A percentile compares a stretch with the other conserved stretches of the same genome.
Conservation (phyloP, 2,113 vertebrate species). For the Urocolius indicus region DNA sequence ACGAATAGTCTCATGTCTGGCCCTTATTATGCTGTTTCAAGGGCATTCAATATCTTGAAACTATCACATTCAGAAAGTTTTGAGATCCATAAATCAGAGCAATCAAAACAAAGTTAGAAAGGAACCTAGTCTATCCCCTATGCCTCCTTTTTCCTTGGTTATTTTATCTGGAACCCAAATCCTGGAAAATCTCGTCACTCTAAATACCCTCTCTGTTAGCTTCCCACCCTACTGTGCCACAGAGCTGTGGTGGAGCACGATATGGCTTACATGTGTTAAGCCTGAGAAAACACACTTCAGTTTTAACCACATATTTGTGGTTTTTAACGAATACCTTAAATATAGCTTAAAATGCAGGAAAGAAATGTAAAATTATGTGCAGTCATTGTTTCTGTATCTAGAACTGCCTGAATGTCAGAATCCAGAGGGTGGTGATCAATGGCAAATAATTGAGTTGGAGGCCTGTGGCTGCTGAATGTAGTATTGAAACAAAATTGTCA, state of each 20-base stretch:
- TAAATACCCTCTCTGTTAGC: neutral
- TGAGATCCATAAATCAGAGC: neutral
- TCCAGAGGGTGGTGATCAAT: too few relatives aligned
- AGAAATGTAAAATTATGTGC: neutral
- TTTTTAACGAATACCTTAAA: too few relatives aligned
- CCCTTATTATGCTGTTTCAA: neutral
- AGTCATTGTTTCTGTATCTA: neutral
- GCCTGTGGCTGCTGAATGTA: neutral
- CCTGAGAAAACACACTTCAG: neutral
- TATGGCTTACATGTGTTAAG: neutral
- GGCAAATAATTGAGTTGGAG: too few relatives aligned
- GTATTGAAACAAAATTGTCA: neutral
- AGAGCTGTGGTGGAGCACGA: neutral
- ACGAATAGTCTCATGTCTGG: neutral
- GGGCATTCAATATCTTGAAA: neutral
- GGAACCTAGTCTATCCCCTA: fast-evolving
- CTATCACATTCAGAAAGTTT: neutral
- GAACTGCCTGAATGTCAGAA: too few relatives aligned
- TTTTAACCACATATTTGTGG: neutral
- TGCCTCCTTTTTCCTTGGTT: neutral
- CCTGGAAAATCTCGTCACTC: neutral
- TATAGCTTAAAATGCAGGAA: neutral
- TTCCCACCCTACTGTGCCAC: neutral
- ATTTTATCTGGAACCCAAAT: neutral
- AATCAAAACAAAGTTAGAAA: neutral